These are phyloP conservation scores for Serrognathus titanus DNA, from an alignment of 2,888 invertebrate species.

Conservation along the genomic window DNA sequence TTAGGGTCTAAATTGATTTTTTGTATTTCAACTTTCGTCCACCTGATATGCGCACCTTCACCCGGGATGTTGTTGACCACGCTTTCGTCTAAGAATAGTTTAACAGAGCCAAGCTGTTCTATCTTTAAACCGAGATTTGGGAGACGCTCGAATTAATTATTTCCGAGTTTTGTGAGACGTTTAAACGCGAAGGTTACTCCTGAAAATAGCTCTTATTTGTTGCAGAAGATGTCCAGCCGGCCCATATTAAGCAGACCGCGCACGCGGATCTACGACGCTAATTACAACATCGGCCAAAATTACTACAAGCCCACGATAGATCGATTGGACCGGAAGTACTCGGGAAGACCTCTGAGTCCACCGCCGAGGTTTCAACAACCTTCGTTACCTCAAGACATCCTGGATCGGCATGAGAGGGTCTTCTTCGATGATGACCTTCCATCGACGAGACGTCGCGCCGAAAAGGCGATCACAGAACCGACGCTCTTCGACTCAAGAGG, in stretches of 20 bases:
- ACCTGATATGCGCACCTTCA: neutral
- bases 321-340: constrained; percentile 69
- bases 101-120: constrained; percentile 29
- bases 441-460: constrained; percentile 53
- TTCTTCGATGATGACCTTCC: constrained; percentile 53
- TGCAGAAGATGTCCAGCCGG: constrained; percentile 38
- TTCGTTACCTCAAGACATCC: constrained; percentile 36
- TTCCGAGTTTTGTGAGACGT: neutral
- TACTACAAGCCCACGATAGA: constrained; percentile 77
- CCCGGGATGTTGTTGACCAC: constrained; percentile 28
- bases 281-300: constrained; percentile 80
- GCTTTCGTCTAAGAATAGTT: constrained; percentile 35
- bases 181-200: neutral
- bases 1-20: too few relatives aligned
- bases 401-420: constrained; percentile 49
- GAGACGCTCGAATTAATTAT: constrained; percentile 7
- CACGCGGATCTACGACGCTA: constrained; percentile 81
- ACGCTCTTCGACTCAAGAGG: constrained; percentile 64
- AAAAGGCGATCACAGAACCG: constrained; percentile 53
- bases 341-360: constrained; percentile 50
- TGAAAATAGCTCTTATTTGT: constrained; percentile 9
- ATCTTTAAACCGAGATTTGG: constrained; percentile 30
- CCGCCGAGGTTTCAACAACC: constrained; percentile 30
- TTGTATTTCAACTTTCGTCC: too few relatives aligned
- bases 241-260: constrained; percentile 58